Evolutionary conservation across 2,113 vertebrate species (phyloP), one percentile per base, ranked within the genome.

Genomic region (Thermophis baileyi): DNA sequence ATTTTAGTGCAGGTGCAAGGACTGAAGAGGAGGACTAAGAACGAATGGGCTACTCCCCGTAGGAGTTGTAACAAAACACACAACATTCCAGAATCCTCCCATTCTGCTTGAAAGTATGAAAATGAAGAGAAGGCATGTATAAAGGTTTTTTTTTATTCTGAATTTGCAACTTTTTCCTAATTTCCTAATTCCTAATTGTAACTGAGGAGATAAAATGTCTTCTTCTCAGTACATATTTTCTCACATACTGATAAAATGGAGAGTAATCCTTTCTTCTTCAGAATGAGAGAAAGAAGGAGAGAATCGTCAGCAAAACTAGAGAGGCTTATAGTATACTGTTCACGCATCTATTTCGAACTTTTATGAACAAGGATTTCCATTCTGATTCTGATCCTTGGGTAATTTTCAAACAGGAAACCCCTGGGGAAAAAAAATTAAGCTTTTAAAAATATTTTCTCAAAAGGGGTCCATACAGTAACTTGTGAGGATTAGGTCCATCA

Each of bases 401-500:
- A 44, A 89, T 9, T 81, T 92, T 27, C 25, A 55, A 92, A 89
- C 74, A 92, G 69, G 63, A 85, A 89, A 92, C 50, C 44, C 47
- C 9, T 92, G 87, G 46, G 35, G 5, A 30, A 57, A 57, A 22
- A 81, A 81, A 81, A 81, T 10, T 81, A 81, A 81, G 40, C 74
- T 44, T 40, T 81, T 81, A 40, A 81, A 89, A 63, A 47, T 25
- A 4, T 85, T 81, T 51, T 49, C 44, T 92, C 63, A 89, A 54
- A 55, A 85, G 16, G 40, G 53, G 11, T 86, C 46, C n/a, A 81
- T 40, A 93, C 30, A 40, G 88, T 90, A 27, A 90, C 46, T 90
- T 90, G 30, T 96, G 94, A 95, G 95, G 91, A 95, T 25, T 91
- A 90, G 69, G 53, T 74, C 46, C 88, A 94, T 94, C 94, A 60